These are phyloP conservation scores for Norana najaformis DNA, from an alignment of 2,888 invertebrate species.

Conservation along the genomic window DNA sequence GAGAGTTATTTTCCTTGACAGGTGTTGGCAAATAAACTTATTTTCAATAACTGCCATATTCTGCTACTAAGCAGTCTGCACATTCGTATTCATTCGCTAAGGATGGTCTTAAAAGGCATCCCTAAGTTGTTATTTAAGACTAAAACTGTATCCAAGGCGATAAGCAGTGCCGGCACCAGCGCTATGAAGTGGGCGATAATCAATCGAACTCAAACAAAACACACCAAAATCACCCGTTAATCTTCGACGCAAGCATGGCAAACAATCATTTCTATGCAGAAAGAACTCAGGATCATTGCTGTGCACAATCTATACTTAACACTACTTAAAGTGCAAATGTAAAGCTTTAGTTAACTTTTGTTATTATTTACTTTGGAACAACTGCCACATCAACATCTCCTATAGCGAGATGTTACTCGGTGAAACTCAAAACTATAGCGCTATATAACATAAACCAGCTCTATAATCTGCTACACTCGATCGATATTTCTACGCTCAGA, in stretches of 20 bases:
- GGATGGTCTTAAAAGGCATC: neutral
- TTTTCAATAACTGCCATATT: neutral
- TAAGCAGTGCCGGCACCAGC: neutral
- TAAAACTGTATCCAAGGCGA: constrained; percentile 10
- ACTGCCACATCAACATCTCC: constrained; percentile 13
- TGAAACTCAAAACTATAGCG: neutral
- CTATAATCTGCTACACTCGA: neutral
- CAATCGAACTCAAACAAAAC: neutral
- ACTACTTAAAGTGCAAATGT: neutral
- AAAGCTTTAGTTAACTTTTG: neutral
- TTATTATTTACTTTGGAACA: neutral
- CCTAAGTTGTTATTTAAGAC: neutral
- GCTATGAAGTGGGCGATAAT: neutral
- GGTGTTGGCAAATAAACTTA: neutral
- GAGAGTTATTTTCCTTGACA: neutral
- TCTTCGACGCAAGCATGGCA: neutral
- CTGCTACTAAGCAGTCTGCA: too few relatives aligned
- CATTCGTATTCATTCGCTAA: neutral
- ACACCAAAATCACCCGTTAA: constrained; percentile 7
- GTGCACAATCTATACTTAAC: neutral
- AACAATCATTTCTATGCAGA: constrained; percentile 5
- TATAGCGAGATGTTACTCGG: neutral
- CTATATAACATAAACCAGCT: neutral
- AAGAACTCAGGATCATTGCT: neutral
- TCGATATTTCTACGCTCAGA: neutral